Conservation (phyloP, 2,888 invertebrate species). For the Cremastobaeus sp. region DNA sequence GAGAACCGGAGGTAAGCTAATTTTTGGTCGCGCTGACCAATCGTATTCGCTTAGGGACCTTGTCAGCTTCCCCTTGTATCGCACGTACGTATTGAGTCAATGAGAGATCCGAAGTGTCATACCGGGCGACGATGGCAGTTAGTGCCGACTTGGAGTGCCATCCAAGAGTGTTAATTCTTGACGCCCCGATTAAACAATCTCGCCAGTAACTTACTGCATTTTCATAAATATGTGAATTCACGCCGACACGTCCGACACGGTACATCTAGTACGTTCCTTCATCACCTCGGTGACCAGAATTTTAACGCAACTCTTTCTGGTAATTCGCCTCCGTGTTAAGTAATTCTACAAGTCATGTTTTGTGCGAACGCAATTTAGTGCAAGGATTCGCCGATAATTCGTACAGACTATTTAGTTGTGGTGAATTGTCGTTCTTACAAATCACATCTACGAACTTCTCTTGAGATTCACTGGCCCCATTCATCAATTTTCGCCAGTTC, state of each 20-base stretch:
- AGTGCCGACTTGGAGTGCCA: slow-evolving; percentile 59
- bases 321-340: not conserved
- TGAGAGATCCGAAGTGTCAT: slow-evolving; percentile 59
- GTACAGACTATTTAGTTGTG: too few species aligned
- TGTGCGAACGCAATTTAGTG: not conserved
- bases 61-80: slow-evolving; percentile 60
- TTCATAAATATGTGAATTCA: slow-evolving; percentile 23
- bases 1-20: slow-evolving; percentile 56
- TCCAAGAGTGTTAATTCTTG: slow-evolving; percentile 57
- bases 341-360: not conserved
- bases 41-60: slow-evolving; percentile 58
- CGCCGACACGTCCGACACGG: not conserved
- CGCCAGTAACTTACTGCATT: slow-evolving; percentile 29
- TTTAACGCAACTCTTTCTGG: not conserved
- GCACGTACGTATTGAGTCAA: slow-evolving; percentile 56
- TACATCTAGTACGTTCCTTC: slow-evolving; percentile 3
- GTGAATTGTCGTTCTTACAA: too few species aligned
- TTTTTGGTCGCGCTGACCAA: slow-evolving; percentile 60
- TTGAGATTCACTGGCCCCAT: too few species aligned
- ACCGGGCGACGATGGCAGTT: slow-evolving; percentile 57
- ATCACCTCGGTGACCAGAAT: not conserved
- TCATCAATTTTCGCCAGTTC: too few species aligned
- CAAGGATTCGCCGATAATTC: not conserved
- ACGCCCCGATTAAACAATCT: slow-evolving; percentile 55
- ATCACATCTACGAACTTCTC: too few species aligned